Percentiles rank a stretch among this genome's conserved stretches.
Evolutionary conservation across 1,140 invertebrate species (phyloP).

Genomic region (Acromyrmex charruanus): DNA sequence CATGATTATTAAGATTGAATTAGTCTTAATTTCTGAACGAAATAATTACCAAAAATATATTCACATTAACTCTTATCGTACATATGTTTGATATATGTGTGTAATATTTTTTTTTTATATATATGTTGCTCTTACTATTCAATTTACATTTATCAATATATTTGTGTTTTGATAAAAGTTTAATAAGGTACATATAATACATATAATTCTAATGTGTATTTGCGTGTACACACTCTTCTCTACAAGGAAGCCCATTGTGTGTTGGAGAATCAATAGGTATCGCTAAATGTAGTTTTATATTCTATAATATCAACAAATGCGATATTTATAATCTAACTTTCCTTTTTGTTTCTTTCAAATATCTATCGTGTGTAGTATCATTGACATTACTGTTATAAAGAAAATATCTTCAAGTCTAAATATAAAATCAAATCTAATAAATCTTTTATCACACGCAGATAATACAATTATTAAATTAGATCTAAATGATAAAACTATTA

Average conservation of each 20-base stretch:
- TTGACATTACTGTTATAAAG: too few species aligned
- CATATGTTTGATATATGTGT: slow-evolving; percentile 11
- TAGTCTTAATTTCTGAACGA: slow-evolving; percentile 33
- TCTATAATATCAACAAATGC: background rate
- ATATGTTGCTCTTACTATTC: background rate
- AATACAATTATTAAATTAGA: too few species aligned
- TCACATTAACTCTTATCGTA: slow-evolving; percentile 7
- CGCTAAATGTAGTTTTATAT: background rate
- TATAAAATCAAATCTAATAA: too few species aligned
- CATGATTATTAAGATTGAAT: slow-evolving; percentile 18
- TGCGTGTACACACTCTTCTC: background rate
- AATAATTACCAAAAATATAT: slow-evolving; percentile 72
- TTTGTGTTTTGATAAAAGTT: slow-evolving; percentile 39
- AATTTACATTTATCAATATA: slow-evolving; percentile 8
- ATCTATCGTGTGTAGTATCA: background rate
- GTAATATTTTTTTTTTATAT: background rate
- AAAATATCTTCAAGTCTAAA: too few species aligned
- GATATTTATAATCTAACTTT: background rate
- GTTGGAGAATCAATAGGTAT: background rate
- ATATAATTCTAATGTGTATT: slow-evolving; percentile 14
- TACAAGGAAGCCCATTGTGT: slow-evolving; percentile 30
- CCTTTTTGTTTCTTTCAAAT: background rate
- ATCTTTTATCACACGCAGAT: too few species aligned
- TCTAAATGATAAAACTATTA: too few species aligned
- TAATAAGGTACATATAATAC: slow-evolving; percentile 41